Percentiles rank a stretch among this genome's conserved stretches.
These are phyloP conservation scores for Pomatorhinus ruficollis DNA, from an alignment of 2,113 vertebrate genomes.

Conservation along the genomic window DNA sequence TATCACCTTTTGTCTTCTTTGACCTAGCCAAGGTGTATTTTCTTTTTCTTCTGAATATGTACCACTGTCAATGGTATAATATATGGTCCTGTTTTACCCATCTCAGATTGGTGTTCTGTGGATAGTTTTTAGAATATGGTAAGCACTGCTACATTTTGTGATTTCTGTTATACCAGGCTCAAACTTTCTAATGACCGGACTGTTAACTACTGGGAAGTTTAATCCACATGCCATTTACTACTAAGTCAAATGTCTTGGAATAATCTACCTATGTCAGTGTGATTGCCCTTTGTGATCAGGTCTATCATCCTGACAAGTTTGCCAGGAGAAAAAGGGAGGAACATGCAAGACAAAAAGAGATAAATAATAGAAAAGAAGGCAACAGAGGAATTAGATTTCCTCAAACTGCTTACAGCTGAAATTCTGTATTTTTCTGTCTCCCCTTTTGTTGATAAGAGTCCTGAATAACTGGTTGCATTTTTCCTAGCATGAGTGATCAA, in stretches of 20 bases:
- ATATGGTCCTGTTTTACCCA: background rate
- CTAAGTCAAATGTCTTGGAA: background rate
- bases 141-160: background rate
- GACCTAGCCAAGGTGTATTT: background rate
- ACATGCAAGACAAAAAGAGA: background rate
- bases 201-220: background rate
- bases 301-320: background rate
- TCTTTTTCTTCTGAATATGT: background rate
- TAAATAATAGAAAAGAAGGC: background rate
- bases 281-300: background rate
- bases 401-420: background rate
- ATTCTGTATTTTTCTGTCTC: background rate
- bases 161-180: background rate
- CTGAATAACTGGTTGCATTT: background rate
- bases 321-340: background rate
- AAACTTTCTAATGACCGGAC: background rate
- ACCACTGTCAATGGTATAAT: background rate
- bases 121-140: background rate
- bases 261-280: background rate
- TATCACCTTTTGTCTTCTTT: background rate
- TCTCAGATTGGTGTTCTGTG: background rate
- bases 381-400: background rate
- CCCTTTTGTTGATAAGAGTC: background rate
- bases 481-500: background rate
- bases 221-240: background rate